These are phyloP conservation scores for Ceyx melanurus DNA, from an alignment of 2,113 vertebrate genomes.

Conservation along the genomic window DNA sequence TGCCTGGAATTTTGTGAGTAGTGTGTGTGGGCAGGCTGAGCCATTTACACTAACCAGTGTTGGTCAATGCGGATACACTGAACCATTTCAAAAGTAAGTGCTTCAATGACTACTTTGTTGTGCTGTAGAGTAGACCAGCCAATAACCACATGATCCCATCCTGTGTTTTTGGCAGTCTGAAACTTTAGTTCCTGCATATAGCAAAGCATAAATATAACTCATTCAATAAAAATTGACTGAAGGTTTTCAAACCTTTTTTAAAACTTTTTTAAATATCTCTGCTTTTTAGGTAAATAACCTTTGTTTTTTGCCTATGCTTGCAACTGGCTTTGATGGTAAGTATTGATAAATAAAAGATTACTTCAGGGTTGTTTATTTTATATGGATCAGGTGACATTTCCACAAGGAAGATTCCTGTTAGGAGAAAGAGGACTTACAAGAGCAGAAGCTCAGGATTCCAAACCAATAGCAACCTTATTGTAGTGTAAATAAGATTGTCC, in stretches of 20 bases:
- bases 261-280: neutral
- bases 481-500: neutral
- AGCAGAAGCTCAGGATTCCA: neutral
- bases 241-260: neutral
- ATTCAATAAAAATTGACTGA: conserved; percentile 11
- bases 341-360: neutral
- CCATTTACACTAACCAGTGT: neutral
- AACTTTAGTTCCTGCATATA: conserved; percentile 12
- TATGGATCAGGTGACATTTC: neutral
- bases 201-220: conserved; percentile 24
- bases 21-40: neutral
- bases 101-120: conserved; percentile 58
- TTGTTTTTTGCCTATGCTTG: neutral
- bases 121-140: conserved; percentile 10
- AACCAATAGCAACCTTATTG: neutral
- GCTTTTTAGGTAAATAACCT: neutral
- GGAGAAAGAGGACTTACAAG: neutral
- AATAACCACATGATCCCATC: conserved; percentile 48
- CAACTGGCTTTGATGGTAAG: neutral
- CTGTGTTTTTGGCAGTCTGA: conserved; percentile 46
- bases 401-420: neutral
- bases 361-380: neutral
- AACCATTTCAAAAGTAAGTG: conserved; percentile 12
- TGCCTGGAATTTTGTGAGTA: conserved; percentile 5
- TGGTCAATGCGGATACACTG: neutral